Evolutionary conservation across 2,888 invertebrate species (phyloP).

Genomic region (Philereme vetulata): DNA sequence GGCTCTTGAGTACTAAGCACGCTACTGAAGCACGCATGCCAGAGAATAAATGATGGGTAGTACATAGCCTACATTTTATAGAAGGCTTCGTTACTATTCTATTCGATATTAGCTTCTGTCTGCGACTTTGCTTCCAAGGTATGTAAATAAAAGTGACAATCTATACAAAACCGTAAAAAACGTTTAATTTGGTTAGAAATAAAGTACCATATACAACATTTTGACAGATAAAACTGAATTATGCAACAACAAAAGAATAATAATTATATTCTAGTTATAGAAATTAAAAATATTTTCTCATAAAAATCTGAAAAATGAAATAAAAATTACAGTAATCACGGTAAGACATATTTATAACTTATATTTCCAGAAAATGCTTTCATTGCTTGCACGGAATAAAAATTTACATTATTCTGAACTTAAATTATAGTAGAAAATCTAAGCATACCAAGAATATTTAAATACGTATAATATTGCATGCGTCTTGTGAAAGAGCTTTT

Average conservation of each 20-base stretch:
- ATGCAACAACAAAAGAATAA: no score
- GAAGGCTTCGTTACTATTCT: no score
- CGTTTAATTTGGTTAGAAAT: no score
- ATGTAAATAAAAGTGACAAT: no score
- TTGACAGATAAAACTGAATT: no score
- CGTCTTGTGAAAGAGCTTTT: slow-evolving; percentile 9
- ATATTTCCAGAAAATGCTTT: neutral
- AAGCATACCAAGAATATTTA: slow-evolving; percentile 5
- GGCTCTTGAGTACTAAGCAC: slow-evolving; percentile 44
- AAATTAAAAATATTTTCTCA: no score
- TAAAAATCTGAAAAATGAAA: neutral
- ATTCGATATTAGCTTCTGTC: no score
- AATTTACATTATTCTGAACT: slow-evolving; percentile 46
- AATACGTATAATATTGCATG: slow-evolving; percentile 6
- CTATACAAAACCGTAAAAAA: no score
- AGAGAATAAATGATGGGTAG: slow-evolving; percentile 41
- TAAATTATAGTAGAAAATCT: slow-evolving; percentile 5
- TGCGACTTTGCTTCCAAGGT: no score
- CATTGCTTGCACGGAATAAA: slow-evolving; percentile 4
- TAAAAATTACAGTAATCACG: neutral
- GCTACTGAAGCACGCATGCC: slow-evolving; percentile 50
- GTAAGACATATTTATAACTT: neutral
- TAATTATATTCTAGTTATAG: no score
- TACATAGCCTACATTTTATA: no score
- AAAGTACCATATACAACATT: no score